phyloP scores from a whole-genome alignment of 2,888 invertebrate species.

The Noctua janthe region DNA sequence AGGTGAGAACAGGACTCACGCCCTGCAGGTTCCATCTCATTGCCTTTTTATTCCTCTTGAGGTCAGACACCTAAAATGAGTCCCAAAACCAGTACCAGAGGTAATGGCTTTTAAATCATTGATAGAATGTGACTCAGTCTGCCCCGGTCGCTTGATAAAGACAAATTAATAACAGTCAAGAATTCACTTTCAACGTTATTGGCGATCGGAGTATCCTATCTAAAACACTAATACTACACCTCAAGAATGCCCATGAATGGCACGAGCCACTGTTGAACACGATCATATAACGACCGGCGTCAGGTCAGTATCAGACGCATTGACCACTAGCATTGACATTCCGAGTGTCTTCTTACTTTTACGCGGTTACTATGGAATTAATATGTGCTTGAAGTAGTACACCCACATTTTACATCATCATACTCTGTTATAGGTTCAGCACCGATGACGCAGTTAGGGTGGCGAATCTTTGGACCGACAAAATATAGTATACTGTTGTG shows the following conservation, averaged over 20 bases:
- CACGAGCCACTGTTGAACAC: slow-evolving; percentile 31
- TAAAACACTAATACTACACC: not conserved
- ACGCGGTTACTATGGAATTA: not conserved
- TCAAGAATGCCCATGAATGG: slow-evolving; percentile 15
- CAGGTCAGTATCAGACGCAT: not conserved
- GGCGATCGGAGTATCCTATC: not conserved
- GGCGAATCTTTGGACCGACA: not conserved
- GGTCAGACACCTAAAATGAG: too few species aligned
- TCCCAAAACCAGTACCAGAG: too few species aligned
- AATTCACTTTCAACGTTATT: not conserved
- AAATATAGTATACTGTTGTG: not conserved
- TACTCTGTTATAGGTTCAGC: not conserved
- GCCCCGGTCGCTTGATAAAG: too few species aligned
- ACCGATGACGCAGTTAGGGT: not conserved
- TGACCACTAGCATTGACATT: slow-evolving; percentile 7
- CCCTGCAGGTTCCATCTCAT: too few species aligned
- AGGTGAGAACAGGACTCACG: too few species aligned
- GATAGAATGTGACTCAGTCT: not conserved
- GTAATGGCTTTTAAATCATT: not conserved
- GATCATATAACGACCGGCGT: slow-evolving; percentile 18
- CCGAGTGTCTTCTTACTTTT: not conserved
- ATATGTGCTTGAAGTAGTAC: not conserved
- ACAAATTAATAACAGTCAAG: not conserved
- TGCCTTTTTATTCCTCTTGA: too few species aligned
- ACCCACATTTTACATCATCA: not conserved